Percentiles rank a stretch among this genome's conserved stretches.
These are phyloP conservation scores for Barbus barbus DNA, from an alignment of 2,113 vertebrate genomes.

Conservation along the genomic window DNA sequence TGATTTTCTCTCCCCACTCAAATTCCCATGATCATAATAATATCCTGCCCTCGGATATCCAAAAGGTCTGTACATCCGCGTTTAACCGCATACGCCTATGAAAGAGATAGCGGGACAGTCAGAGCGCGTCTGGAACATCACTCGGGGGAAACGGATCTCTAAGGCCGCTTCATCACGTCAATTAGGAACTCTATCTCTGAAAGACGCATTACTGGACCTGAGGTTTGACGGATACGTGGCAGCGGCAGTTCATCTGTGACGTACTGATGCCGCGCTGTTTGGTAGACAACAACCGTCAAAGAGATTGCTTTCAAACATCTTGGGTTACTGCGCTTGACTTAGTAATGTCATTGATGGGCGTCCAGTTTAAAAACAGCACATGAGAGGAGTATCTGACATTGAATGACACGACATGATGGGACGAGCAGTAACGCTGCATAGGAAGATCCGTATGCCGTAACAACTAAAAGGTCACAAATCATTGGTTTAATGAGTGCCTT, in stretches of 20 bases:
- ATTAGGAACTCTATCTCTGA: slow-evolving; percentile 55
- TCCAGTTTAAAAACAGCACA: slow-evolving; percentile 10
- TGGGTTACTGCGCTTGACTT: slow-evolving; percentile 9
- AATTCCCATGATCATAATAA: slow-evolving; percentile 56
- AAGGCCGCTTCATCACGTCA: slow-evolving; percentile 36
- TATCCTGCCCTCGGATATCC: slow-evolving; percentile 51
- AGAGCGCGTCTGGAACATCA: slow-evolving; percentile 35
- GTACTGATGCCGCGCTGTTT: slow-evolving; percentile 11
- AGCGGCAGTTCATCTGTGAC: slow-evolving; percentile 23
- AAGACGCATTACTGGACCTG: not conserved
- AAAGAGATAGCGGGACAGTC: slow-evolving; percentile 53
- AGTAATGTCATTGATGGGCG: not conserved
- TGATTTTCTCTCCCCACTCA: slow-evolving; percentile 33
- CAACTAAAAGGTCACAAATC: slow-evolving; percentile 10
- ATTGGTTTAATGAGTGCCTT: slow-evolving; percentile 24
- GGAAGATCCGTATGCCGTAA: not conserved
- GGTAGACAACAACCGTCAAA: slow-evolving; percentile 1
- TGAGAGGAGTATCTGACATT: not conserved
- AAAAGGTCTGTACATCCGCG: slow-evolving; percentile 38
- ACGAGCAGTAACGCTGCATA: no score
- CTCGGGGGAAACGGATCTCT: slow-evolving; percentile 46
- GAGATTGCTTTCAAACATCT: slow-evolving; percentile 19
- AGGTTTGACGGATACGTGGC: slow-evolving; percentile 33
- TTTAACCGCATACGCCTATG: slow-evolving; percentile 52
- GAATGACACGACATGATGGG: not conserved